A percentile compares a stretch with the other conserved stretches of the same genome.
These are phyloP conservation scores for Apomyelois bistriatella DNA, from an alignment of 2,888 invertebrate genomes.

Conservation along the genomic window DNA sequence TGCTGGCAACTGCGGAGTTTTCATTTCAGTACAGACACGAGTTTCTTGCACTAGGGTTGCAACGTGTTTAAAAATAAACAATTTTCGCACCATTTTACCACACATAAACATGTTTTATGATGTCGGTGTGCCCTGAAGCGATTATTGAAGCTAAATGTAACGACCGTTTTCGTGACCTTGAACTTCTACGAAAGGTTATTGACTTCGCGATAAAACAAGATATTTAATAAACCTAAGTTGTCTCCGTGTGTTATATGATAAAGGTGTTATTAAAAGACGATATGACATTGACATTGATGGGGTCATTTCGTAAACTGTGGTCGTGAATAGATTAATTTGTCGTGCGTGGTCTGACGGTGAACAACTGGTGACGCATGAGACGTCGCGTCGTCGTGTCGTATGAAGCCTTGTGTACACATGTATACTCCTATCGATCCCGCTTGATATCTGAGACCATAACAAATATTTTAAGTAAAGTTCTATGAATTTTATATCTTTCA, in stretches of 20 bases:
- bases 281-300: neutral
- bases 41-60: slow-evolving; percentile 20
- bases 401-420: too few species aligned
- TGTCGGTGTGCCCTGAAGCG: neutral
- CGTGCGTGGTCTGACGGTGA: too few species aligned
- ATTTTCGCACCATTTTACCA: slow-evolving; percentile 6
- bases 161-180: slow-evolving; percentile 1
- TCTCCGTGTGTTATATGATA: neutral
- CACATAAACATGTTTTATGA: neutral
- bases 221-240: neutral
- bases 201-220: neutral
- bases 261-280: neutral
- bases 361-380: too few species aligned
- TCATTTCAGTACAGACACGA: slow-evolving; percentile 21
- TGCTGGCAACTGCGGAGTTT: slow-evolving; percentile 33
- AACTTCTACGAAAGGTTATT: slow-evolving; percentile 6
- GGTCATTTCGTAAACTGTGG: too few species aligned
- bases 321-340: too few species aligned
- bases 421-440: too few species aligned
- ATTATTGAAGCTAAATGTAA: neutral
- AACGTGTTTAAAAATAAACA: slow-evolving; percentile 14
- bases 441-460: too few species aligned
- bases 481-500: too few species aligned
- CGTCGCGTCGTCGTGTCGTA: too few species aligned
- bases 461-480: too few species aligned